Conservation (phyloP, 2,113 vertebrate genomes). For the Phycodurus eques region DNA sequence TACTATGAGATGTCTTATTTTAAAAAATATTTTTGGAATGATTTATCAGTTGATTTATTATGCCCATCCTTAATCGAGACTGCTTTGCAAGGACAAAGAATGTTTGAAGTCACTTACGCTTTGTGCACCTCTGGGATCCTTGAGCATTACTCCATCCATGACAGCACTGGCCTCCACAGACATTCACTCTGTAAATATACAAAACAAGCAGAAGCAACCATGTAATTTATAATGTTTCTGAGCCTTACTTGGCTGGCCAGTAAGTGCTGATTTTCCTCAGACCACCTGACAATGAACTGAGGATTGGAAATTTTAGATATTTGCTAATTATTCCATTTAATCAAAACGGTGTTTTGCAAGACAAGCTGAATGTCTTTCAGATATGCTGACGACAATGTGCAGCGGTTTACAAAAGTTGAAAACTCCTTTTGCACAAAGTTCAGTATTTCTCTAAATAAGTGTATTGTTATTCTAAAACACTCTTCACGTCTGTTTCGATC, state of each 20-base stretch:
- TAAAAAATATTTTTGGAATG: not conserved
- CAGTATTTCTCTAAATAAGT: too few species aligned
- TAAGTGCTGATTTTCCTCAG: too few species aligned
- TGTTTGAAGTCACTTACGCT: constrained; percentile 79
- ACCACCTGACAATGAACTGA: too few species aligned
- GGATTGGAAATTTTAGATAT: too few species aligned
- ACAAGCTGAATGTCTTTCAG: too few species aligned
- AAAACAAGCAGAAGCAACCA: constrained; percentile 44
- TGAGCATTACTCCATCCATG: constrained; percentile 90
- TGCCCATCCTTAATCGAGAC: not conserved
- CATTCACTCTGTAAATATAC: constrained; percentile 84
- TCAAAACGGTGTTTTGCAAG: too few species aligned
- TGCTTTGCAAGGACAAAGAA: not conserved
- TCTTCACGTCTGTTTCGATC: too few species aligned
- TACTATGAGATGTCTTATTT: not conserved
- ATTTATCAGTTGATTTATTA: not conserved
- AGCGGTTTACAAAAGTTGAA: too few species aligned
- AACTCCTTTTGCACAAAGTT: too few species aligned
- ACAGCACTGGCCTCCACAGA: constrained; percentile 93
- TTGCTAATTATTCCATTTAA: too few species aligned
- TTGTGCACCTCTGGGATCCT: constrained; percentile 91
- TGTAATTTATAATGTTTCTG: not conserved
- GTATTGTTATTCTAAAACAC: too few species aligned
- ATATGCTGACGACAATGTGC: too few species aligned
- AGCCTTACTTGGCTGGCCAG: not conserved